Evolutionary conservation across 2,113 vertebrate species (phyloP).

Genomic region (Anguilla japonica): DNA sequence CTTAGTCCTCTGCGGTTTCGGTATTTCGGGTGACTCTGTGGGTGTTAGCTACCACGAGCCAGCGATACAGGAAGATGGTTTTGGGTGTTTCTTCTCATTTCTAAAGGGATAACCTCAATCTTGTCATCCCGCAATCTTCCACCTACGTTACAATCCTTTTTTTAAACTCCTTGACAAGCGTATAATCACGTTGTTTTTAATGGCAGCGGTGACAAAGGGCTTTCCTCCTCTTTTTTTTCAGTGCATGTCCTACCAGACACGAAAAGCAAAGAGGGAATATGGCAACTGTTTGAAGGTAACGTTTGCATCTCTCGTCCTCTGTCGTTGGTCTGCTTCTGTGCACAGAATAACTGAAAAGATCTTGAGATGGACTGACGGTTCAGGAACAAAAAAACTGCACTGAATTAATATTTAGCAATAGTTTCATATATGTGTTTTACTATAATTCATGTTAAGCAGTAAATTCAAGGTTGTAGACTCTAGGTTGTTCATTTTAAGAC

Average conservation of each 20-base stretch:
- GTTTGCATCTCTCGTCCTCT: neutral
- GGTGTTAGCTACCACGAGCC: slow-evolving; percentile 51
- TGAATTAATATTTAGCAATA: neutral
- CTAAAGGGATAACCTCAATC: slow-evolving; percentile 47
- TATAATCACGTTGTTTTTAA: slow-evolving; percentile 58
- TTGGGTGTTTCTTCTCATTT: slow-evolving; percentile 22
- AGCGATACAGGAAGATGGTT: slow-evolving; percentile 39
- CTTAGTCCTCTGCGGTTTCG: slow-evolving; percentile 51
- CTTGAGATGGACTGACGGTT: neutral
- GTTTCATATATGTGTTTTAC: too few species aligned
- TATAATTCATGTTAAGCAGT: too few species aligned
- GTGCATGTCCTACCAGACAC: slow-evolving; percentile 65
- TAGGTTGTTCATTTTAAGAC: too few species aligned
- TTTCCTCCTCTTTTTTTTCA: slow-evolving; percentile 47
- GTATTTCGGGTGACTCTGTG: slow-evolving; percentile 58
- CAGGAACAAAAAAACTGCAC: neutral
- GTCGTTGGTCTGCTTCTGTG: neutral
- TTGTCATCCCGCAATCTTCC: slow-evolving; percentile 44
- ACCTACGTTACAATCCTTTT: slow-evolving; percentile 55
- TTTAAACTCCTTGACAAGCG: slow-evolving; percentile 53
- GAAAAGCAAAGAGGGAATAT: slow-evolving; percentile 64
- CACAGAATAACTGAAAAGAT: neutral
- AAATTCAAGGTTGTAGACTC: too few species aligned
- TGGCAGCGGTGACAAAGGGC: slow-evolving; percentile 53
- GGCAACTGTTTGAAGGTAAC: slow-evolving; percentile 77